Evolutionary conservation across 2,888 invertebrate genomes (phyloP), one percentile per base, ranked within the genome.

Genomic region (Nomada ferruginata): DNA sequence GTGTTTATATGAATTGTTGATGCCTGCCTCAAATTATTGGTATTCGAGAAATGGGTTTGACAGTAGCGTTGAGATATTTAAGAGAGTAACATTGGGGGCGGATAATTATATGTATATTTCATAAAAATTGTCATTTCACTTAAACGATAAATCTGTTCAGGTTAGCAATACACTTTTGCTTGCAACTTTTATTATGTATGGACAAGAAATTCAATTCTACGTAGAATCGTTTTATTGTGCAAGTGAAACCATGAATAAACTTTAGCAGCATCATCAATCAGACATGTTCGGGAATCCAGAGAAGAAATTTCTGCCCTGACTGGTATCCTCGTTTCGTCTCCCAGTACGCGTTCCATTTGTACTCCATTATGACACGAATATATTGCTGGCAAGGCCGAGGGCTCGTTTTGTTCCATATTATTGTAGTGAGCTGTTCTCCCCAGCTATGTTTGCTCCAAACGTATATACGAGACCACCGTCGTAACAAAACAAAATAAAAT

Each of bases 321-420:
- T 50, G 15, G 72, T 68, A 74, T 81, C 44, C 63, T 72, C 72
- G 68, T 73, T 44, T 59, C 23, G 61, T 61, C 50, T 74, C 57
- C 73, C n/a, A 9, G 23, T 15, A 15, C 53, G 53, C 61, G 23
- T 70, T 73, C 76, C 70, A 65, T 72, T 78, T 73, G 66, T 75
- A 68, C 85, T 47, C 61, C 69, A 79, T 85, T 84, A 47, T 64
- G 60, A 65, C 79, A 42, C 75, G 76, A 66, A 80, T 75, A 71
- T 83, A 85, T 83, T 68, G 70, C 63, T 60, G 55, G 50, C 73
- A 70, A 76, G 76, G 70, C 50, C 74, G 55, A 42, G 71, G 65
- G 74, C 82, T 79, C 74, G 53, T 79, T 82, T 79, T 66, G 72
- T 77, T 78, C 71, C 66, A 75, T 76, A 68, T 77, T 76, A 75